Evolutionary conservation across 1,140 invertebrate species (phyloP), one percentile per base, ranked within the genome.

Genomic region (Drosophila orena): DNA sequence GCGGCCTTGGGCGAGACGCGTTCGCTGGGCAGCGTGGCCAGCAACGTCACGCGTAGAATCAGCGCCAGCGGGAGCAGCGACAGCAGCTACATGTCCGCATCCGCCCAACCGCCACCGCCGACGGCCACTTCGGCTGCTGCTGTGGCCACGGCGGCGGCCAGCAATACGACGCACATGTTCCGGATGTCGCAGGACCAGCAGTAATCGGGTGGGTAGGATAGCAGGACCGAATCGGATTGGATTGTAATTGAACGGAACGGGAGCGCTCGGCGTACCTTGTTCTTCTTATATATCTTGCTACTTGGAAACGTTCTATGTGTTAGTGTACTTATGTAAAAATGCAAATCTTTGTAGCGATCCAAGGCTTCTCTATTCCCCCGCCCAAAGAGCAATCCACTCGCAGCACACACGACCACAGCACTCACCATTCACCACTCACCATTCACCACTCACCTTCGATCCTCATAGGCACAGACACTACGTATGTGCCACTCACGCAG

Each of bases 301-400:
- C 46, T 64, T 85, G 54, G 78, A 68, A 78, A 56, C 71, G 77
- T 86, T 79, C 52, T 75, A 77, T 78, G 81, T 81, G 74, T 85
- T 86, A 86, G 81, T 85, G 81, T 86, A 86, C 81, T 86, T 86
- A 89, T 89, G 84, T 89, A 89, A 77, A 83, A 77, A 73, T 34
- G 77, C 61, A 38, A 77, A 77, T 76, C 47, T 77, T 35, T 46
- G 58, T 59, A 62, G 43, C 62, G 47, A 46, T 10, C 65, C 44
- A 49, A 34, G 34, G 72, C 73, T 66, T 65, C 24, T 74, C 80
- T 37, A 47, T 38, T 53, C 42, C 66, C 62, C 76, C 60, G 30
- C 30, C 30, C 7, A 52, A 47, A 47, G 30, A 44, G 55, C 47
- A 73, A 56, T 52, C 38, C 65, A 50, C 69, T 66, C 76, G 66